phyloP scores from a whole-genome alignment of 2,888 invertebrate genomes.

The Torymus texanus region DNA sequence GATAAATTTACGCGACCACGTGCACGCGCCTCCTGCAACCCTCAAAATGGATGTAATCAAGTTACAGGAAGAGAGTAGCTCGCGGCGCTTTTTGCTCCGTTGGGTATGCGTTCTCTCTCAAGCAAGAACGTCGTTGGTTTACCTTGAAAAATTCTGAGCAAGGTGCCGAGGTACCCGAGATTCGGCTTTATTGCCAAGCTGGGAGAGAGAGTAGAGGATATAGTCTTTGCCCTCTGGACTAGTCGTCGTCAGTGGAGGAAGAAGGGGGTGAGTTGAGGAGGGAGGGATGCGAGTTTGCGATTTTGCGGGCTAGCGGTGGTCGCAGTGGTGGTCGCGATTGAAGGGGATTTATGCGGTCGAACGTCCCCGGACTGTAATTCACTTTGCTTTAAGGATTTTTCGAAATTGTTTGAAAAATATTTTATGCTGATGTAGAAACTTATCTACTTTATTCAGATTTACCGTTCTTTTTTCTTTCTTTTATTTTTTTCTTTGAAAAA shows the following conservation, averaged over 20 bases:
- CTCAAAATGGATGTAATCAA: constrained; percentile 48
- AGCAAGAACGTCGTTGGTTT: neutral
- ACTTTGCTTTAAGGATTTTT: neutral
- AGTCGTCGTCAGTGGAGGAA: no score
- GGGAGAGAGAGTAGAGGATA: no score
- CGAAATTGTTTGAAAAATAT: no score
- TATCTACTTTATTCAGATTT: neutral
- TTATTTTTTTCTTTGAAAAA: no score
- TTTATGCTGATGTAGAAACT: no score
- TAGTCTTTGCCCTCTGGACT: no score
- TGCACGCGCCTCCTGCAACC: constrained; percentile 47
- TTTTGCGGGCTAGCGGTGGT: constrained; percentile 1
- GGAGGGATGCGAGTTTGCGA: constrained; percentile 4
- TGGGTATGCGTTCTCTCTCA: no score
- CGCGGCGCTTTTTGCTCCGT: constrained; percentile 20
- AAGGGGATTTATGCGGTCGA: neutral
- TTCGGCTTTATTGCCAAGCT: constrained; percentile 9
- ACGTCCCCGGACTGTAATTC: neutral
- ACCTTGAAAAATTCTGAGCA: constrained; percentile 30
- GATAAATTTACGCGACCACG: constrained; percentile 54
- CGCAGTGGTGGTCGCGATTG: neutral
- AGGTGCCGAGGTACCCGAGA: neutral
- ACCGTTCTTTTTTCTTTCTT: neutral
- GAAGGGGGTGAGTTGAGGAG: no score
- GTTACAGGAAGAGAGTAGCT: constrained; percentile 39